Base-by-base conservation (phyloP, 2,113 vertebrate species). In the Haemorhous mexicanus region DNA sequence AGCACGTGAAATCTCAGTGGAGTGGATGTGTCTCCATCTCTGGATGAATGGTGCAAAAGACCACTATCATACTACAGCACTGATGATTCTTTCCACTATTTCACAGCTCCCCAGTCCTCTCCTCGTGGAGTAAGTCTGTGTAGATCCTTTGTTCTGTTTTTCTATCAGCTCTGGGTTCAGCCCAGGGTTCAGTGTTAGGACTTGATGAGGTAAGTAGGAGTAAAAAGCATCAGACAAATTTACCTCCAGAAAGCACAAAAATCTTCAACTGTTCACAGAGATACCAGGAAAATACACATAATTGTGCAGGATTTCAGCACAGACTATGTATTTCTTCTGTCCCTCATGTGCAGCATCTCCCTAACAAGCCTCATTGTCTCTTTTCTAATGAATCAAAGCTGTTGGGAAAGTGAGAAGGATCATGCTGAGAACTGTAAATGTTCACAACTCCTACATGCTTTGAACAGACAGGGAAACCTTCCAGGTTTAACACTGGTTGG, bases 121-220 rank as follows among this genome's bases (percentile, higher is more conserved):
- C 17, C 10, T 2, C 22, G 19, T 8, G 5, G 3, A 17, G 1
- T 47, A 72, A 59, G 5, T 13, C 56, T 27, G 16, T 3, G 11
- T 13, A 61, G 27, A 39, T 33, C 26, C 8, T 44, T 23, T 55
- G 11, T 9, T 58, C 21, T 56, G 10, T 39, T 85, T 61, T 76
- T 56, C 20, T 27, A 91, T 2, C 9, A 33, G 32, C 23, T 66
- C 18, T 62, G 17, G 6, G 2, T 73, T 53, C 6, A 0, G 26
- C 43, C 13, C 47, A 84, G 22, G 8, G 6, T 32, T 62, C 22
- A 21, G 8, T 24, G 19, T 2, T 70, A 30, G 10, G 18, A 59
- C 21, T 22, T 59, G 4, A 39, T 50, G 14, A 67, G 6, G 5
- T 4, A 70, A 74, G 22, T 6, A 7, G 21, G 24, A 61, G 11